Evolutionary conservation across 2,113 vertebrate species (phyloP).

Genomic region (Laticauda colubrina): DNA sequence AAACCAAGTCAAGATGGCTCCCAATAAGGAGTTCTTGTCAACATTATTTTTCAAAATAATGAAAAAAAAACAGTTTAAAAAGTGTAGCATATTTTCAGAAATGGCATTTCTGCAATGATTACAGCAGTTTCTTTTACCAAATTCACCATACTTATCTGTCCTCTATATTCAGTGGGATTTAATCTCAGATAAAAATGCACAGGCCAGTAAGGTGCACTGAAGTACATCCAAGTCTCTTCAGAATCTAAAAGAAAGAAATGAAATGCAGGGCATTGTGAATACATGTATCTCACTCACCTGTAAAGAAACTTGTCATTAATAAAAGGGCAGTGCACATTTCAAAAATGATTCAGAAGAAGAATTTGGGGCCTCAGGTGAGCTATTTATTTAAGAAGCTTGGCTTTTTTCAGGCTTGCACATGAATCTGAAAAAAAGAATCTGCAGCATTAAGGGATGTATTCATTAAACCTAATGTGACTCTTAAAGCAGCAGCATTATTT

Average conservation of each 20-base stretch:
- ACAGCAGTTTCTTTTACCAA: neutral
- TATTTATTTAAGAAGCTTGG: neutral
- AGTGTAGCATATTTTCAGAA: neutral
- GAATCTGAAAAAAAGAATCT: neutral
- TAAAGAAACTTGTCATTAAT: neutral
- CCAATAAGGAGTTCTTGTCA: neutral
- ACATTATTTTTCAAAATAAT: neutral
- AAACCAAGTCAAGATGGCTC: neutral
- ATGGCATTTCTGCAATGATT: neutral
- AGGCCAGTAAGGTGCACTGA: neutral
- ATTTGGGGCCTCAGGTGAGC: neutral
- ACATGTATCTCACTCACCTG: neutral
- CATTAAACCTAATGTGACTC: neutral
- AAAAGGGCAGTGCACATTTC: neutral
- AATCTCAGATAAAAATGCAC: neutral
- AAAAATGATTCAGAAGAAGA: neutral
- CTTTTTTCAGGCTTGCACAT: neutral
- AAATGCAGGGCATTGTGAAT: neutral
- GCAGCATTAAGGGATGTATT: neutral
- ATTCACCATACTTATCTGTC: neutral
- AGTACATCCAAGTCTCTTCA: neutral
- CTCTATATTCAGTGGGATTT: neutral
- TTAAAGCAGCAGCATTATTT: neutral
- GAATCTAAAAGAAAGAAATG: neutral
- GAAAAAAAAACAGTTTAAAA: neutral